Conservation (phyloP, 2,888 invertebrate species). For the Schizotus pectinicornis region DNA sequence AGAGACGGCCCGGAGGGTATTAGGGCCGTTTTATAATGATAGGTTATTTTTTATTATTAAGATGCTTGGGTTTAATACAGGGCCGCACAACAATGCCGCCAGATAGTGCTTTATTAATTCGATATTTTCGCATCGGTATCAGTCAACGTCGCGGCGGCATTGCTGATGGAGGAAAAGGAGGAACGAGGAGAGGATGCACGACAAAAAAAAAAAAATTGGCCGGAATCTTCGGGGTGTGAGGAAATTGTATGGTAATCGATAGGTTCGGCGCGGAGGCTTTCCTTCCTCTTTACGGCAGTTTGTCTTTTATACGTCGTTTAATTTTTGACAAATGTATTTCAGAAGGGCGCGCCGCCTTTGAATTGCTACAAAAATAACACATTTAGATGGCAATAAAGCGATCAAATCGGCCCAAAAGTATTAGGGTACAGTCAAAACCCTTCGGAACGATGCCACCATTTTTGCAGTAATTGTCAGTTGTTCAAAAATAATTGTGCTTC, state of each 20-base stretch:
- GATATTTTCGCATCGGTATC: conserved; percentile 28
- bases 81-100: conserved; percentile 16
- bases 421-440: no score
- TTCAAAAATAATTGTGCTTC: no score
- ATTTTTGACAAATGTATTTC: conserved; percentile 35
- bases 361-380: conserved; percentile 6
- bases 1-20: conserved; percentile 34
- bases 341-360: conserved; percentile 8
- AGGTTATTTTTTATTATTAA: conserved; percentile 54
- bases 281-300: conserved; percentile 16
- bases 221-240: conserved; percentile 1
- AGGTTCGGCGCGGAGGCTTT: neutral
- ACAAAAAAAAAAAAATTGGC: neutral
- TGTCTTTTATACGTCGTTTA: conserved; percentile 37
- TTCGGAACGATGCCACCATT: no score
- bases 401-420: conserved; percentile 13
- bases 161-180: conserved; percentile 1
- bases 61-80: conserved; percentile 38
- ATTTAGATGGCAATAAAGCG: conserved; percentile 13
- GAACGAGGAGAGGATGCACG: conserved; percentile 3
- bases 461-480: no score
- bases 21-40: conserved; percentile 49
- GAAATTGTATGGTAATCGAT: neutral
- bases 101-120: conserved; percentile 26
- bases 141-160: conserved; percentile 30